Conservation (phyloP, 1,140 invertebrate species). For the Neuroterus valhalla region DNA sequence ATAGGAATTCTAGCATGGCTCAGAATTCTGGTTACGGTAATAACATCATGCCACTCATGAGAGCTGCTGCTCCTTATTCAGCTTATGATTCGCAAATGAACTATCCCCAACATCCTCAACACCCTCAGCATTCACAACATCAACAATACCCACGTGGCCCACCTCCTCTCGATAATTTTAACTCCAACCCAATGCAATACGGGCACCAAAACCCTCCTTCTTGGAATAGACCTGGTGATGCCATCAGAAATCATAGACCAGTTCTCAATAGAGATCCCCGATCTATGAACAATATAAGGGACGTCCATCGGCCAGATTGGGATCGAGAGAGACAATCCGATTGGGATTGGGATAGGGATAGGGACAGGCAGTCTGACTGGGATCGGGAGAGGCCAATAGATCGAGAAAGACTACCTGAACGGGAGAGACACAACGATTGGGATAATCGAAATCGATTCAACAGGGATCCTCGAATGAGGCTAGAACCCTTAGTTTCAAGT, state of each 20-base stretch:
- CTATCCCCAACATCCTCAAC: conserved; percentile 3
- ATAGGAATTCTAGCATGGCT: neutral
- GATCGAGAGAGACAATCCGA: neutral
- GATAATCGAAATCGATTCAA: conserved; percentile 50
- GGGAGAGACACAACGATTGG: conserved; percentile 46
- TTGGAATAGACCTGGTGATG: neutral
- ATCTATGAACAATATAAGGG: neutral
- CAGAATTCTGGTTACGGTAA: neutral
- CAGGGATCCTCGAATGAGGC: conserved; percentile 44
- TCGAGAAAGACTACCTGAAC: conserved; percentile 39
- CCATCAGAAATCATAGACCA: neutral
- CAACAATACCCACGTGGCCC: conserved; percentile 35
- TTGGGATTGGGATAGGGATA: conserved; percentile 14
- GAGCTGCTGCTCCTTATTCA: neutral
- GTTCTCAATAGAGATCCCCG: neutral
- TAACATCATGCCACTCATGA: neutral
- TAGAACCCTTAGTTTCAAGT: conserved; percentile 32
- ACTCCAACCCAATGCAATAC: neutral
- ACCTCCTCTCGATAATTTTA: neutral
- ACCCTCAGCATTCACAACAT: conserved; percentile 26
- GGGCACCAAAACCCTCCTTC: conserved; percentile 4
- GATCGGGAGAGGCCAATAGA: conserved; percentile 42
- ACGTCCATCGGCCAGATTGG: neutral
- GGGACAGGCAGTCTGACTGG: conserved; percentile 24
- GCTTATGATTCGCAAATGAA: conserved; percentile 3